A percentile compares a stretch with the other conserved stretches of the same genome.
phyloP scores from a whole-genome alignment of 2,888 invertebrate genomes.

The Pardosa pseudoannulata region DNA sequence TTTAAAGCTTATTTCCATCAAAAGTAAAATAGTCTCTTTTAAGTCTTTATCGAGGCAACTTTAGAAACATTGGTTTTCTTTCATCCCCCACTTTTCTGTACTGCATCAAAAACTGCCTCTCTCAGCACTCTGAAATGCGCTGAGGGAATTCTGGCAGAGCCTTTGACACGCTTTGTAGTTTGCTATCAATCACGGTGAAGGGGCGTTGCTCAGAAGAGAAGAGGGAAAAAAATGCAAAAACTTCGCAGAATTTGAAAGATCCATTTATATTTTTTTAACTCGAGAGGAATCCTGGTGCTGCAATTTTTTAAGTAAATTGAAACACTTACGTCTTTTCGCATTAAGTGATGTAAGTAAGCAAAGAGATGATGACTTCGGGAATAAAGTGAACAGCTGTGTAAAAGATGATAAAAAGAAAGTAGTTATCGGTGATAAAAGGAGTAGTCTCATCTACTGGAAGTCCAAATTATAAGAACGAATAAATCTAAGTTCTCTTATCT shows the following conservation, averaged over 20 bases:
- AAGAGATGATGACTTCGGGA: no score
- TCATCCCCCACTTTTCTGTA: background rate
- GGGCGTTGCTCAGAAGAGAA: background rate
- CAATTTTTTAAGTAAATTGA: background rate
- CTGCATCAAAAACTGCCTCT: slow-evolving; percentile 34
- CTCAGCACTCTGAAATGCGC: slow-evolving; percentile 61
- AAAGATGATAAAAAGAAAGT: no score
- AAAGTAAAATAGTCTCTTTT: slow-evolving; percentile 9
- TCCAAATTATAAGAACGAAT: no score
- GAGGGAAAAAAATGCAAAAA: background rate
- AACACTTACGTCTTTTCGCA: background rate
- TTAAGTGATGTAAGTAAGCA: background rate
- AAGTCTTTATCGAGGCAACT: slow-evolving; percentile 62
- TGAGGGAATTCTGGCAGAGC: slow-evolving; percentile 28
- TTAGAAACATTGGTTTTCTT: slow-evolving; percentile 6
- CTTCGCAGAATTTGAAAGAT: background rate
- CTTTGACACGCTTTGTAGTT: slow-evolving; percentile 65
- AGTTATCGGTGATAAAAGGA: no score
- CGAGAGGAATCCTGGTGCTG: background rate
- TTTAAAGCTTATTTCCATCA: no score
- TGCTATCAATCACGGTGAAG: slow-evolving; percentile 63
- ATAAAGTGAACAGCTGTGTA: no score
- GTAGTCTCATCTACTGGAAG: no score
- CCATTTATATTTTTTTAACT: background rate
- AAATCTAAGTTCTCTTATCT: no score